Evolutionary conservation across 2,888 invertebrate genomes (phyloP).

Genomic region (Cheilosia pagana): DNA sequence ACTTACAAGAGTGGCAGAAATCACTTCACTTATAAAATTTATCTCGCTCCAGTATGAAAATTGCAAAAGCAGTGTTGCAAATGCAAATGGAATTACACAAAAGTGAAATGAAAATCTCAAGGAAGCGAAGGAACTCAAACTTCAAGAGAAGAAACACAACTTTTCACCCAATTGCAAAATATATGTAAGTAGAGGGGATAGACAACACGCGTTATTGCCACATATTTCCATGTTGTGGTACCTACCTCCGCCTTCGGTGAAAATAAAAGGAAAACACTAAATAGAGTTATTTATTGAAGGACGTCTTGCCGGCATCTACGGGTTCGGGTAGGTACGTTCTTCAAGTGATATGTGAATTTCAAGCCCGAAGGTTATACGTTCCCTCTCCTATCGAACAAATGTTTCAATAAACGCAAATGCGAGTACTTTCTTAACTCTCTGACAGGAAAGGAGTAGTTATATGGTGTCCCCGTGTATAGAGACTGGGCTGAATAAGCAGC

Average conservation of each 20-base stretch:
- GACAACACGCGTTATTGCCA: conserved; percentile 22
- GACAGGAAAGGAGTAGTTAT: conserved; percentile 22
- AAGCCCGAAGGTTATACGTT: conserved; percentile 26
- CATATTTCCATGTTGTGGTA: conserved; percentile 14
- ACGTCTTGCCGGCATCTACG: conserved; percentile 7
- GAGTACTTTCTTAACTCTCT: conserved; percentile 33
- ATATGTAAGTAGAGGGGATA: not conserved
- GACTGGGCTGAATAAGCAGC: not conserved
- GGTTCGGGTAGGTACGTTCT: not conserved
- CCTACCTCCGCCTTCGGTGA: not conserved
- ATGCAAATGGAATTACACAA: conserved; percentile 53
- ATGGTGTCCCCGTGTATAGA: not conserved
- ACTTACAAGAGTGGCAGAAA: conserved; percentile 24
- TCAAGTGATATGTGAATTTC: conserved; percentile 16
- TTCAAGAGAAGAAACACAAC: conserved; percentile 31
- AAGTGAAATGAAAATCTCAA: conserved; percentile 32
- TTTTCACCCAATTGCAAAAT: conserved; percentile 33
- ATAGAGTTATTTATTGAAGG: conserved; percentile 50
- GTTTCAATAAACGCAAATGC: conserved; percentile 52
- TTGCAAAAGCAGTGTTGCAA: conserved; percentile 23
- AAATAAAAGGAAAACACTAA: conserved; percentile 19
- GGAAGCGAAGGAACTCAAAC: conserved; percentile 9
- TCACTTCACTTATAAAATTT: conserved; percentile 29
- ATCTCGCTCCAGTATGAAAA: conserved; percentile 4
- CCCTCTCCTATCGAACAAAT: conserved; percentile 30